These are phyloP conservation scores for Antechinus stuartii DNA, from an alignment of 2,113 vertebrate species.

Conservation along the genomic window DNA sequence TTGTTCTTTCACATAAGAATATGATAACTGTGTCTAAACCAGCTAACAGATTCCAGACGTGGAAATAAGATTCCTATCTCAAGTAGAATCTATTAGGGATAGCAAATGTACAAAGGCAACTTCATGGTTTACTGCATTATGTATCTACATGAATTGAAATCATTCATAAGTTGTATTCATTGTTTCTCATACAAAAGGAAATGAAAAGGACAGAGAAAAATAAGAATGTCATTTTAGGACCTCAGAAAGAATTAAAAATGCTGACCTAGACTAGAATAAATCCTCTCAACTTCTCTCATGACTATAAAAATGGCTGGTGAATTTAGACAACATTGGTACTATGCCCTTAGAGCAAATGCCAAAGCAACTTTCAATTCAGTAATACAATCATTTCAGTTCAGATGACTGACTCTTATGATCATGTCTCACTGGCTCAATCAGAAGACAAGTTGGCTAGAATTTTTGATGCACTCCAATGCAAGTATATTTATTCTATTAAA, in stretches of 20 bases:
- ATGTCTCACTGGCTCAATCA: neutral
- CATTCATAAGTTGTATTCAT: conserved; percentile 54
- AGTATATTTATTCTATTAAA: neutral
- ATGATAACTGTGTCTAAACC: conserved; percentile 30
- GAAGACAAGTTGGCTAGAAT: neutral
- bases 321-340: neutral
- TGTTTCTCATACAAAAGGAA: conserved; percentile 13
- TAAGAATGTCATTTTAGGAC: neutral
- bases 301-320: neutral
- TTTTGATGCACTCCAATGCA: neutral
- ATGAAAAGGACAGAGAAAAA: neutral
- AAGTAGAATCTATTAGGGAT: conserved; percentile 76
- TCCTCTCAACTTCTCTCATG: neutral
- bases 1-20: conserved; percentile 46
- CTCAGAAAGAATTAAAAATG: conserved; percentile 15
- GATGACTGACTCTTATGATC: neutral
- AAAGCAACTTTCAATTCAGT: neutral
- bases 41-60: conserved; percentile 71
- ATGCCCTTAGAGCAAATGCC: neutral
- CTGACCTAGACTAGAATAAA: conserved; percentile 23
- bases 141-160: conserved; percentile 73
- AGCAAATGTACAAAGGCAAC: conserved; percentile 69
- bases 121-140: conserved; percentile 72
- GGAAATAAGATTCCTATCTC: conserved; percentile 69
- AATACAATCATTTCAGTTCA: neutral